Percentiles rank a stretch among this genome's conserved stretches.
phyloP scores from a whole-genome alignment of 92 coral and sea anemone species.

The Hydrozoanthus gracilis region DNA sequence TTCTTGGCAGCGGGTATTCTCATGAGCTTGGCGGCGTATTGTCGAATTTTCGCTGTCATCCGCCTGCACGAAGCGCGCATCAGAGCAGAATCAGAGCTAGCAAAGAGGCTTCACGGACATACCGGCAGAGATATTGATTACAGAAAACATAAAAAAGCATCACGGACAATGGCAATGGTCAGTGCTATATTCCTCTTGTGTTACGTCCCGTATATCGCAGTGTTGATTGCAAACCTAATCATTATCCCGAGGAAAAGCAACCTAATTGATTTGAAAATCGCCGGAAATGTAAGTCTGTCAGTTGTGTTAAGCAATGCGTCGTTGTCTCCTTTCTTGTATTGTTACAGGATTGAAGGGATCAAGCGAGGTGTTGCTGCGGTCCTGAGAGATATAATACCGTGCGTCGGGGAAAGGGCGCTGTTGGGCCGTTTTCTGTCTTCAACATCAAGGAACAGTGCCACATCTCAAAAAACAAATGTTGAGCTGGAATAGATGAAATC shows the following conservation, averaged over 20 bases:
- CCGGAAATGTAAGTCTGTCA: constrained; percentile 40
- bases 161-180: constrained; percentile 42
- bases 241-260: constrained; percentile 30
- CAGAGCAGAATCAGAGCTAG: constrained; percentile 17
- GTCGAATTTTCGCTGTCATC: constrained; percentile 31
- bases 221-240: constrained; percentile 31
- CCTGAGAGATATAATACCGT: not conserved
- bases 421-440: too few relatives aligned
- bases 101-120: constrained; percentile 3
- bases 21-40: constrained; percentile 15
- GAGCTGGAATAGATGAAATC: too few relatives aligned
- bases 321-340: constrained; percentile 28
- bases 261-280: constrained; percentile 30
- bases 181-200: constrained; percentile 39
- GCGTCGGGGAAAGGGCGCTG: not conserved
- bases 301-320: constrained; percentile 39
- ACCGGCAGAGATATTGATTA: constrained; percentile 10
- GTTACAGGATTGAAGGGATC: constrained; percentile 21
- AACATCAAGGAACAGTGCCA: too few relatives aligned
- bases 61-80: constrained; percentile 18
- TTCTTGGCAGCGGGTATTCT: constrained; percentile 37
- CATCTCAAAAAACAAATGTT: too few relatives aligned
- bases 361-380: not conserved
- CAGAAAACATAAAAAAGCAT: constrained; percentile 28
- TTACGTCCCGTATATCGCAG: constrained; percentile 31